phyloP scores from a whole-genome alignment of 2,797 vertebrate species.

The Schizopygopsis pylzovi region DNA sequence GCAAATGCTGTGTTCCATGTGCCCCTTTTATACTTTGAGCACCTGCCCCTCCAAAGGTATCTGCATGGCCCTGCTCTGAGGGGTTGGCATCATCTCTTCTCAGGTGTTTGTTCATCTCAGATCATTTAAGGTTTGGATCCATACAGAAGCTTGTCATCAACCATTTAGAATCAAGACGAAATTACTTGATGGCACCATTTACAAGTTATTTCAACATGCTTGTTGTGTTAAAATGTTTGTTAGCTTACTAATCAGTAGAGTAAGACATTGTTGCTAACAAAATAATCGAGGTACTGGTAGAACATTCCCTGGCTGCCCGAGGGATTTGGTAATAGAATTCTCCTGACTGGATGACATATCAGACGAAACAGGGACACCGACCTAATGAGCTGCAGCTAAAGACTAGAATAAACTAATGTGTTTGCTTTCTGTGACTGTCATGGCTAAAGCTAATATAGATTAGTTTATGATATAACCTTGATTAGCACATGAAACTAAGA shows the following conservation, averaged over 20 bases:
- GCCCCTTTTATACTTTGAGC: too few relatives aligned
- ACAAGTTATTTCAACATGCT: background rate
- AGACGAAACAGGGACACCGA: conserved; percentile 41
- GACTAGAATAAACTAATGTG: conserved; percentile 25
- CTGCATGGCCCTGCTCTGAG: too few relatives aligned
- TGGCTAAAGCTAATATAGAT: background rate
- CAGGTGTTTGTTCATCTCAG: too few relatives aligned
- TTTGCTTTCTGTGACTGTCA: conserved; percentile 43
- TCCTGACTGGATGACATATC: conserved; percentile 43
- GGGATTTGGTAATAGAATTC: conserved; percentile 50
- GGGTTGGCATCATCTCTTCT: too few relatives aligned
- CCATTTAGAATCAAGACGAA: background rate
- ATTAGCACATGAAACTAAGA: background rate
- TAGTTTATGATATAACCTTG: background rate
- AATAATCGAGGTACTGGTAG: conserved; percentile 33
- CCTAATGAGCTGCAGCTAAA: conserved; percentile 55
- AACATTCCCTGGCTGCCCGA: conserved; percentile 39
- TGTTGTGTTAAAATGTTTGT: background rate
- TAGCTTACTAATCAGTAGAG: background rate
- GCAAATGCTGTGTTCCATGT: too few relatives aligned
- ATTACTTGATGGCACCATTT: background rate
- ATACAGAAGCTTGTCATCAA: background rate
- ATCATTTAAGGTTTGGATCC: too few relatives aligned
- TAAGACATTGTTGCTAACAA: conserved; percentile 43
- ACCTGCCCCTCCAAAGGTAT: too few relatives aligned